Percentiles rank a stretch among this genome's conserved stretches.
Evolutionary conservation across 2,113 vertebrate genomes (phyloP).

Genomic region (Mus pahari): DNA sequence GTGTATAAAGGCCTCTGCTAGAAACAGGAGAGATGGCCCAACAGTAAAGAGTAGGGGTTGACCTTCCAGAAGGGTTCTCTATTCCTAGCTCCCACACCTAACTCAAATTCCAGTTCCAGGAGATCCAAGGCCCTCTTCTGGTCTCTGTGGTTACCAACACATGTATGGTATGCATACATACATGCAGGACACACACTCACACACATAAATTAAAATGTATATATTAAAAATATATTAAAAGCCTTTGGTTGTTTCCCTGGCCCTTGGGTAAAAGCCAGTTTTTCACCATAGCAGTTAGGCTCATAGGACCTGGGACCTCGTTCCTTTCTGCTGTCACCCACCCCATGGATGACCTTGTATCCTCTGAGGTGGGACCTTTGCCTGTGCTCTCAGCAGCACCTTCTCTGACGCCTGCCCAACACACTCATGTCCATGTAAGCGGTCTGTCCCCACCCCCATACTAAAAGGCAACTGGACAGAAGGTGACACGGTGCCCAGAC

Average conservation of each 20-base stretch:
- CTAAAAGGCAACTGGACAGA: not conserved
- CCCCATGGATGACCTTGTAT: not conserved
- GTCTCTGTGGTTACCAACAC: not conserved
- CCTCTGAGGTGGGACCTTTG: not conserved
- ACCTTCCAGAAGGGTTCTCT: not conserved
- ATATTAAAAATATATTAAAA: not conserved
- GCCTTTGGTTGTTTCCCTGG: not conserved
- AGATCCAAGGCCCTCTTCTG: not conserved
- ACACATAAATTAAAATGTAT: not conserved
- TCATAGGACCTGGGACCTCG: not conserved
- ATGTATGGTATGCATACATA: not conserved
- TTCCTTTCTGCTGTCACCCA: not conserved
- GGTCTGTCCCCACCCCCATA: not conserved
- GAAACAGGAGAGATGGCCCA: not conserved
- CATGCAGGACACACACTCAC: not conserved
- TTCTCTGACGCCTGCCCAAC: not conserved
- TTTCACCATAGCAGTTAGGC: fast-evolving
- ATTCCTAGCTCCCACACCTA: not conserved
- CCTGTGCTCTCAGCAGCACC: not conserved
- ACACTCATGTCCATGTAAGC: fast-evolving
- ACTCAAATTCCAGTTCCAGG: not conserved
- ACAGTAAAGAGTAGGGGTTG: not conserved
- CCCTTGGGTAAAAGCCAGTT: not conserved
- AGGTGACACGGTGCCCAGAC: too few species aligned
- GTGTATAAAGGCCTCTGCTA: not conserved